Evolutionary conservation across 1,140 invertebrate genomes (phyloP).

Genomic region (Bilobella aurantiaca): DNA sequence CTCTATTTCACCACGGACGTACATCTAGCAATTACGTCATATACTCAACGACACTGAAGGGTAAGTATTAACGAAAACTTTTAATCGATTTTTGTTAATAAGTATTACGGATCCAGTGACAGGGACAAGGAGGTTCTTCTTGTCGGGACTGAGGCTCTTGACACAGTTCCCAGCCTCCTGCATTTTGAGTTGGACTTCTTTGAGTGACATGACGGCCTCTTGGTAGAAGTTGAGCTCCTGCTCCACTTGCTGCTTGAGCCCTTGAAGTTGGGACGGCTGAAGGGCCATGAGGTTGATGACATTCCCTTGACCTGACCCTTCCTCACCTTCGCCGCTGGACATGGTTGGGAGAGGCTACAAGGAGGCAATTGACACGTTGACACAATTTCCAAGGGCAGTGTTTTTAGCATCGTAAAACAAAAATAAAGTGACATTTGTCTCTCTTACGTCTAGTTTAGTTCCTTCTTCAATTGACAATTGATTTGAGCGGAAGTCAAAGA

Average conservation of each 20-base stretch:
- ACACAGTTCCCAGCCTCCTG: conserved; percentile 73
- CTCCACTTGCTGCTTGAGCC: conserved; percentile 71
- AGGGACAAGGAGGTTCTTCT: conserved; percentile 74
- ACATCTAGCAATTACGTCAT: conserved; percentile 54
- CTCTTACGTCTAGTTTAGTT: no score
- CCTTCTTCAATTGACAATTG: no score
- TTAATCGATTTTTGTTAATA: conserved; percentile 26
- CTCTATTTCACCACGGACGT: conserved; percentile 74
- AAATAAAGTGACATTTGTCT: no score
- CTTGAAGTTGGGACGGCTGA: conserved; percentile 23
- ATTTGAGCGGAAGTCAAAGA: no score
- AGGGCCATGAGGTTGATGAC: conserved; percentile 32
- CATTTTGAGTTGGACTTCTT: conserved; percentile 81
- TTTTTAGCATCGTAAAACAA: no score
- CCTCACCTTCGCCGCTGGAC: no score
- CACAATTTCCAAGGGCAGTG: no score
- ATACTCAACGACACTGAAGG: no score
- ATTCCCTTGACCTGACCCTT: conserved; percentile 11
- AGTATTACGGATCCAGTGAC: conserved; percentile 67
- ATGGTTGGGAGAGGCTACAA: no score
- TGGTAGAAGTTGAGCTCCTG: conserved; percentile 78
- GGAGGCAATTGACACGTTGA: no score
- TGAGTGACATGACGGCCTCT: conserved; percentile 75
- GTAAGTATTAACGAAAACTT: no score
- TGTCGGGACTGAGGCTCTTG: conserved; percentile 61